These are phyloP conservation scores for Dioctria linearis DNA, from an alignment of 2,888 invertebrate species.

Conservation along the genomic window DNA sequence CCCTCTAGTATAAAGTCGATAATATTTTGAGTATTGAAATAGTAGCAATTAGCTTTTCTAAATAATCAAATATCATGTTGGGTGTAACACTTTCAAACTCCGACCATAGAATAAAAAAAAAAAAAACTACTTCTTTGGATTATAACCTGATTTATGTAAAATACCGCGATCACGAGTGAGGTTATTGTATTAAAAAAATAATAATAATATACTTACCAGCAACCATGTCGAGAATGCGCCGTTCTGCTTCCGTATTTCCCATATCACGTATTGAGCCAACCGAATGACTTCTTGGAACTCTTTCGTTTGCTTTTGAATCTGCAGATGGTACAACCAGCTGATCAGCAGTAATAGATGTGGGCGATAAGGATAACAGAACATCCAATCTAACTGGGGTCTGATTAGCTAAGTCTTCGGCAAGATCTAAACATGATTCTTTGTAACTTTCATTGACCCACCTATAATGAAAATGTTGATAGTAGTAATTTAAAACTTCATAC, in stretches of 20 bases:
- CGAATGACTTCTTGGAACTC: slow-evolving; percentile 77
- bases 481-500: not conserved
- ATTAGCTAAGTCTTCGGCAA: slow-evolving; percentile 90
- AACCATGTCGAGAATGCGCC: slow-evolving; percentile 81
- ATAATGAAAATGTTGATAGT: slow-evolving; percentile 25
- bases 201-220: slow-evolving; percentile 72
- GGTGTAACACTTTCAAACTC: too few relatives aligned
- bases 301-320: slow-evolving; percentile 72
- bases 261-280: slow-evolving; percentile 84
- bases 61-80: too few relatives aligned
- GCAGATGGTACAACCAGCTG: slow-evolving; percentile 80
- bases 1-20: too few relatives aligned
- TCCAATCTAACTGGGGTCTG: slow-evolving; percentile 93
- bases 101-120: too few relatives aligned
- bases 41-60: too few relatives aligned
- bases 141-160: slow-evolving; percentile 58
- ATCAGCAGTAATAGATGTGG: slow-evolving; percentile 83
- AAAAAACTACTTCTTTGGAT: not conserved
- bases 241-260: slow-evolving; percentile 79
- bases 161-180: slow-evolving; percentile 34
- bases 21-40: too few relatives aligned
- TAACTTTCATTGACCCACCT: slow-evolving; percentile 94
- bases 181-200: too few relatives aligned
- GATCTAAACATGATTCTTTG: slow-evolving; percentile 84
- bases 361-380: slow-evolving; percentile 86